phyloP scores from a whole-genome alignment of 2,113 vertebrate species.

The Podarcis muralis region DNA sequence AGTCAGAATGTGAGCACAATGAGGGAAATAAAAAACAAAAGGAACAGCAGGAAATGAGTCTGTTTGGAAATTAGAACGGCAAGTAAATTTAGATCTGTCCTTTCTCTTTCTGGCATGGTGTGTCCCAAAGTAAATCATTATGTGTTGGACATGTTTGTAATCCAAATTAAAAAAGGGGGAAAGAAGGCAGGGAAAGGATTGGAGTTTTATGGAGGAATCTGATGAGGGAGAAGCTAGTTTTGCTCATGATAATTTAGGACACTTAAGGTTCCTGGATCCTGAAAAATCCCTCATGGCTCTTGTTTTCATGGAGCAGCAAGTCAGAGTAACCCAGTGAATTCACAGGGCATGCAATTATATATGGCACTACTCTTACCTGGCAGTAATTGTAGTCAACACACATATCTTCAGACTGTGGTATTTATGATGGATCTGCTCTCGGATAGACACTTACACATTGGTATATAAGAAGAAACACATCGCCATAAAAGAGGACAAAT shows the following conservation, averaged over 20 bases:
- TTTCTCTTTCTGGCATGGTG: constrained; percentile 46
- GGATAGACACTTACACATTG: too few species aligned
- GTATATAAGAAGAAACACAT: too few species aligned
- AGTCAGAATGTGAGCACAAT: constrained; percentile 46
- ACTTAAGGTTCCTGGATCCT: constrained; percentile 8
- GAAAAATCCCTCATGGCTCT: constrained; percentile 24
- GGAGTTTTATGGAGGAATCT: constrained; percentile 34
- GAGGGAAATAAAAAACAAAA: constrained; percentile 43
- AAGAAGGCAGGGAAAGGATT: background rate
- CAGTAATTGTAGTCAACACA: background rate
- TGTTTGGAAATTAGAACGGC: constrained; percentile 49
- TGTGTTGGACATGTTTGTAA: constrained; percentile 38
- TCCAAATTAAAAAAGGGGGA: background rate
- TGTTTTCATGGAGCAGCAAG: background rate
- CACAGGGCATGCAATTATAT: background rate
- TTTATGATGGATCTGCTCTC: background rate
- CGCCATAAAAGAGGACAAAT: too few species aligned
- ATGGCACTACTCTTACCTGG: background rate
- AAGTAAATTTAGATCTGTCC: constrained; percentile 56
- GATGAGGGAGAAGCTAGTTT: constrained; percentile 29
- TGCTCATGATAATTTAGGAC: background rate
- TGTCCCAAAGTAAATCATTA: constrained; percentile 41
- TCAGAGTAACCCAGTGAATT: background rate
- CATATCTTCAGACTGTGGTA: background rate
- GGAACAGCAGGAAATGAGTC: constrained; percentile 56